Evolutionary conservation across 1,140 invertebrate species (phyloP), one percentile per base, ranked within the genome.

Genomic region (Drosophila ogumai): DNA sequence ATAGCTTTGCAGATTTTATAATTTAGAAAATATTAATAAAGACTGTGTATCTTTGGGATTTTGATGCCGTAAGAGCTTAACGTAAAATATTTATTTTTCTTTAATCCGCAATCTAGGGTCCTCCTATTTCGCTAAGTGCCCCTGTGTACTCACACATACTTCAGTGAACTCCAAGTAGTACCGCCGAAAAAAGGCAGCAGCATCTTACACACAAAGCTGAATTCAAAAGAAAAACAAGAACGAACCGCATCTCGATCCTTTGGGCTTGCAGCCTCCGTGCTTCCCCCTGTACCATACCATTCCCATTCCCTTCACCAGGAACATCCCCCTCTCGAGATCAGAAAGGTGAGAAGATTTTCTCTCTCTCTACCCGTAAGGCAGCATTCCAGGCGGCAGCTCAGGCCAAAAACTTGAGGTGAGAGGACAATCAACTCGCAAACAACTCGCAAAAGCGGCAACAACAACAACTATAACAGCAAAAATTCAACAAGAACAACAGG

Each of bases 321-420:
- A 28, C 32, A n/a, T 36, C 22, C 49, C 52, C 40, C 34, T 46
- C 28, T 47, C 25, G 32, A 54, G 50, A 54, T 54, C 50, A 54
- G 50, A 54, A 54, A 90, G 84, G 85, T 88, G 85, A 84, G 80
- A 88, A 84, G 76, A 84, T 88, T 88, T 88, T 75, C 73, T 75
- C 73, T 79, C 65, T 84, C 77, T 80, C 80, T 78, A 88, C 85
- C 78, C 85, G 84, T 78, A 71, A 73, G 80, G 84, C 84, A 88
- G 65, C 84, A 87, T 88, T 87, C 84, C 85, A 88, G 58, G 49
- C 75, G 13, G 17, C 38, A 50, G 67, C 63, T 56, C 72, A 59
- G 72, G 72, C 81, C 75, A 84, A 87, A 79, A 88, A 80, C 80
- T 80, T 80, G 80, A 88, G 82, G 82, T 87, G 82, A 87, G 84